Conservation (phyloP, 2,797 vertebrate genomes). For the Platalea minor region DNA sequence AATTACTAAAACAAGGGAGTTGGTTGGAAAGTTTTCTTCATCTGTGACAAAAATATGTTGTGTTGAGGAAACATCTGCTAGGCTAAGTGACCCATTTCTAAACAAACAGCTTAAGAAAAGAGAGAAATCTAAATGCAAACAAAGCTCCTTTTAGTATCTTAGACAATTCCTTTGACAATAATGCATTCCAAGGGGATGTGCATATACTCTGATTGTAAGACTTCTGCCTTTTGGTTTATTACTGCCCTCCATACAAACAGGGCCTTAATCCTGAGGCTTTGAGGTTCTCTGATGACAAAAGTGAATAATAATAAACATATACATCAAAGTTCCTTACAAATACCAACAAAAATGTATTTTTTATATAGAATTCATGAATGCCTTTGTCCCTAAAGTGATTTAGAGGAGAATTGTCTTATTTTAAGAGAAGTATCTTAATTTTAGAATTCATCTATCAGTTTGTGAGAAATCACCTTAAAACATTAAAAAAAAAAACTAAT, state of each 20-base stretch:
- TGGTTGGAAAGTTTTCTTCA: constrained; percentile 12
- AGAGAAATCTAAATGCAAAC: neutral
- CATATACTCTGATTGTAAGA: neutral
- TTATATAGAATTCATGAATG: neutral
- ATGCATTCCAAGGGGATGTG: neutral
- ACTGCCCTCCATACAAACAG: neutral
- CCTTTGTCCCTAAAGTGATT: neutral
- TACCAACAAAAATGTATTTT: neutral
- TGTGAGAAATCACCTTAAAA: neutral
- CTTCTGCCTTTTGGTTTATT: neutral
- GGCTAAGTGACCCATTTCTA: constrained; percentile 18
- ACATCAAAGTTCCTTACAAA: neutral
- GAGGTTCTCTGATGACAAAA: neutral
- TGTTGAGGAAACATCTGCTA: constrained; percentile 21
- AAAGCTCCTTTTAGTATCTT: neutral
- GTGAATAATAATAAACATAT: neutral
- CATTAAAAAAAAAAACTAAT: neutral
- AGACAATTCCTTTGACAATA: neutral
- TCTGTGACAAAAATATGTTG: constrained; percentile 1
- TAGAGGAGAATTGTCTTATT: neutral
- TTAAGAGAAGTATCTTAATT: neutral
- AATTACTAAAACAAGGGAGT: neutral
- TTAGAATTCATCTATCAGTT: neutral
- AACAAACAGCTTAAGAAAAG: constrained; percentile 14
- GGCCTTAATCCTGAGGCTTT: neutral